Conservation (phyloP, 64 coral and sea anemone species). For the Stichodactyla mertensii region DNA sequence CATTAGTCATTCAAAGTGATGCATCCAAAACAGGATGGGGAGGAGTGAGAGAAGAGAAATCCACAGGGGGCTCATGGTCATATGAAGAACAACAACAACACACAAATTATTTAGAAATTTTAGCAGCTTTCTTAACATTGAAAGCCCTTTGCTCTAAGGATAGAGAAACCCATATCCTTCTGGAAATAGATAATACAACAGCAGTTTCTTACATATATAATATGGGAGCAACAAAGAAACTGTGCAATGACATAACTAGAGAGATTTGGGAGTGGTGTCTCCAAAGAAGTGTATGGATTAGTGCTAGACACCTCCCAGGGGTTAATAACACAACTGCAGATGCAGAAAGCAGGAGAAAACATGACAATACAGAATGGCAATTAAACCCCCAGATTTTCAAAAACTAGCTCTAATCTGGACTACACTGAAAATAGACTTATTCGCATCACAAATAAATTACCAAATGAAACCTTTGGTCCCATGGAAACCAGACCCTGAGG, state of each 20-base stretch:
- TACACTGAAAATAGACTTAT: slow-evolving; percentile 18
- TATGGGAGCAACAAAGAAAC: not conserved
- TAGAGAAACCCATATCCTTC: slow-evolving; percentile 2
- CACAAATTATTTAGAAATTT: slow-evolving; percentile 40
- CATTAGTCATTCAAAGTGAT: slow-evolving; percentile 17
- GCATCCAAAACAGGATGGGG: slow-evolving; percentile 31
- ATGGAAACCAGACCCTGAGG: too few species aligned
- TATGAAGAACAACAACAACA: slow-evolving; percentile 1
- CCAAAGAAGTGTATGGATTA: slow-evolving; percentile 4
- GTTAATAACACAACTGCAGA: slow-evolving; percentile 17
- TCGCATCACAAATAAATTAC: slow-evolving; percentile 31
- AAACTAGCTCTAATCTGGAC: not conserved
- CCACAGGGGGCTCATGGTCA: slow-evolving; percentile 22
- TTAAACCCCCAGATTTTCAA: slow-evolving; percentile 16
- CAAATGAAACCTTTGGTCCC: not conserved
- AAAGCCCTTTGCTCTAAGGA: slow-evolving; percentile 9
- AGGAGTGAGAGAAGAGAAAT: not conserved
- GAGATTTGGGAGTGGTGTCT: slow-evolving; percentile 9
- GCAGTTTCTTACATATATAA: slow-evolving; percentile 23
- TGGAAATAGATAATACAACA: slow-evolving; percentile 29
- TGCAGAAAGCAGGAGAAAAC: not conserved
- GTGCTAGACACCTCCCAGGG: slow-evolving; percentile 28
- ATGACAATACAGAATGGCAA: slow-evolving; percentile 33
- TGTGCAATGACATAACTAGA: slow-evolving; percentile 9
- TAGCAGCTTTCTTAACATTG: slow-evolving; percentile 3